Conservation (phyloP, 1,140 invertebrate species). For the Choristoneura fumiferana region DNA sequence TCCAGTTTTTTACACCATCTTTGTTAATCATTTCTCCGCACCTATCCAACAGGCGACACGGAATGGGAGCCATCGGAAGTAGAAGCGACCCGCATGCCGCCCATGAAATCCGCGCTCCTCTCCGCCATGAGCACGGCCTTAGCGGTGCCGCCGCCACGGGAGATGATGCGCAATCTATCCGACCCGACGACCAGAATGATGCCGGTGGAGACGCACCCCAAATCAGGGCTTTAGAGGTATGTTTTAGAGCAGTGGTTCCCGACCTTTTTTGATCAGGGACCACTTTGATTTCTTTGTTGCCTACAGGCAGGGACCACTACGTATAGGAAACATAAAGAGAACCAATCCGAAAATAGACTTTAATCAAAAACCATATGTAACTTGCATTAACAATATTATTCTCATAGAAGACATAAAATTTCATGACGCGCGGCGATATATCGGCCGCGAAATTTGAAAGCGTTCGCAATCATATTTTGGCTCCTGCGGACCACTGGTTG, state of each 20-base stretch:
- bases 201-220: slow-evolving; percentile 49
- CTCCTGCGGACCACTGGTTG: too few species aligned
- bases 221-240: slow-evolving; percentile 60
- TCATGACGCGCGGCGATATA: too few species aligned
- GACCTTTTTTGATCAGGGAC: not conserved
- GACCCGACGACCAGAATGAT: slow-evolving; percentile 58
- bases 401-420: too few species aligned
- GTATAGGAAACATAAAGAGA: too few species aligned
- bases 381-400: too few species aligned
- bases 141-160: slow-evolving; percentile 42
- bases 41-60: slow-evolving; percentile 79
- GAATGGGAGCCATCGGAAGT: slow-evolving; percentile 81
- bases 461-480: too few species aligned
- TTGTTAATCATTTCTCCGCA: too few species aligned
- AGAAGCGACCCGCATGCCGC: slow-evolving; percentile 39
- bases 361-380: too few species aligned
- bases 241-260: slow-evolving; percentile 5
- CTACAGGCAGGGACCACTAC: too few species aligned
- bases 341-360: too few species aligned
- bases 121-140: slow-evolving; percentile 55
- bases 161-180: slow-evolving; percentile 53
- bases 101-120: slow-evolving; percentile 63
- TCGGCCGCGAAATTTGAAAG: too few species aligned
- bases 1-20: too few species aligned
- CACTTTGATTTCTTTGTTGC: slow-evolving; percentile 22